Base-by-base conservation (phyloP, 1,140 invertebrate genomes). In the Solenopsis fugax region DNA sequence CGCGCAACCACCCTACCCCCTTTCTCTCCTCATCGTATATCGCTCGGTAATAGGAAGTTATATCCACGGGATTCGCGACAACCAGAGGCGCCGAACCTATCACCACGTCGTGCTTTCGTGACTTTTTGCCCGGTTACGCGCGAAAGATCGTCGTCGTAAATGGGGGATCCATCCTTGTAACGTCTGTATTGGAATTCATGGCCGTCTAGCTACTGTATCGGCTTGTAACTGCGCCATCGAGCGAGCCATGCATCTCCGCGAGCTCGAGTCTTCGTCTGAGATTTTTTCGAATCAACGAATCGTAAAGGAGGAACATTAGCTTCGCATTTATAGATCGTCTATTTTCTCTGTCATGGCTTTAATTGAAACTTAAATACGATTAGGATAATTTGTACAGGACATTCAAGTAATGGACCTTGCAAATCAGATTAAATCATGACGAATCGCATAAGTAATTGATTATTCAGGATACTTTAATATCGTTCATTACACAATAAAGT, bases 41-140 rank as follows among this genome's bases (percentile, higher is more conserved):
- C 80, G 81, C 64, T 73, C 73, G 71, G 87, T 92, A 92, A 92
- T 92, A 92, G 88, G 90, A 91, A 92, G 89, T 92, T 92, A 92
- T 92, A 92, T 91, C 89, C 89, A 73, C 87, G 87, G 65, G 86
- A 89, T 91, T 85, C 88, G 85, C 87, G 84, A 92, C 72, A 86
- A 75, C 64, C 82, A 67, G 67, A 77, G 72, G 69, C 80, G 71
- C 50, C 76, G 64, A 86, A 90, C 58, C 85, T 89, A 91, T 89
- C 87, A 52, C 80, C 76, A 29, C 29, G 58, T 78, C 62, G 52
- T 72, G 64, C 65, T 75, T 13, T 52, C 87, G 37, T 54, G 60
- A 56, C 48, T 89, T 85, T 77, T 72, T 84, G 78, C 69, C 60
- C 37, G 65, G 56, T 54, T 84, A 84, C 45, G 67, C 7, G 10